Evolutionary conservation across 2,888 invertebrate species (phyloP), one percentile per base, ranked within the genome.

Genomic region (Pachliopta kotzebuea): DNA sequence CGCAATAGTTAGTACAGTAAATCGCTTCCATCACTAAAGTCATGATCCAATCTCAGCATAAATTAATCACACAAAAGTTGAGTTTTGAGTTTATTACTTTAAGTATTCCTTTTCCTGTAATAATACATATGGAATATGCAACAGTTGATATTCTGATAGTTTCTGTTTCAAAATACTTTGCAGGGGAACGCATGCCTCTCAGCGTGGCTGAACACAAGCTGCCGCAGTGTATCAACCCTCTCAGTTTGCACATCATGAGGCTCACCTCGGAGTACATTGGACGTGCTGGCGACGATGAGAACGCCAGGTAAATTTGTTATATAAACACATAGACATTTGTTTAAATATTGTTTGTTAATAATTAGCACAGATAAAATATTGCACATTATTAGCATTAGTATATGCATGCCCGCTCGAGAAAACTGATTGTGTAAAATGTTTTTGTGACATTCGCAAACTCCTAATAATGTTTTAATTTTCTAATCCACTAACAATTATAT

Each of bases 131-230:
- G 14, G 11, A 2, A 14, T 37, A 14, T 37, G 14, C 37, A 18
- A 56, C 56, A 50, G 23, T 31, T 14, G 21, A 62, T 62, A 37
- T 62, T 62, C 56, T 62, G 42, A 63, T 53, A 2, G 57, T 53
- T 54, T 54, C 24, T 54, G 54, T n/a, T 24, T 17, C 17, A 26
- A 45, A 55, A 56, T 60, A 55, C 21, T 52, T 67, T 69, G n/a
- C 93, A 77, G 97, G 98, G 3, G 98, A 98, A 86, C 94, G 96
- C 72, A 96, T 98, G 74, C 98, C 98, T n/a, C 91, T 99, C 67
- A 98, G 97, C 80, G 96, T 96, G 75, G 98, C 98, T 1, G 98
- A 98, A 81, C 98, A 98, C 82, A 97, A 97, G 86, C 88, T 97
- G 70, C 97, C 97, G 0, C 95, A 96, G 79, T 96, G 97, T 83